These are phyloP conservation scores for Pseudorhombus dupliciocellatus DNA, from an alignment of 2,113 vertebrate genomes.

Conservation along the genomic window DNA sequence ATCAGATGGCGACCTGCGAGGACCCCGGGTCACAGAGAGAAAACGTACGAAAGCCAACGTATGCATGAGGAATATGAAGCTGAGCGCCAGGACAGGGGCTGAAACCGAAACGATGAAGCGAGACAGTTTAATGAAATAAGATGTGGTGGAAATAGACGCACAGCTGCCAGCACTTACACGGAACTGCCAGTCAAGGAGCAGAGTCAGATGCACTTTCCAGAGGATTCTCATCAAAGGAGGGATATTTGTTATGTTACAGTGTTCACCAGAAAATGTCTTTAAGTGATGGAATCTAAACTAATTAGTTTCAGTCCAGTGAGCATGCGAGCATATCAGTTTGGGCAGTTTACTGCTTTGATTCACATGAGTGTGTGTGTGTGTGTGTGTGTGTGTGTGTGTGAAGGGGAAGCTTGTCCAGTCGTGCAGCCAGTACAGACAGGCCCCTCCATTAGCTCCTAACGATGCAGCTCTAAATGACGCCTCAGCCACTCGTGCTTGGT, in stretches of 20 bases:
- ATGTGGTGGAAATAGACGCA: constrained; percentile 29
- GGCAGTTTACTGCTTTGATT: constrained; percentile 46
- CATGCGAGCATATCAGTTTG: constrained; percentile 41
- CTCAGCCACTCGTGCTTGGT: constrained; percentile 29
- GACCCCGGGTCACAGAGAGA: constrained; percentile 27
- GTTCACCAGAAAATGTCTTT: constrained; percentile 2
- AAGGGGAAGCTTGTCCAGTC: constrained; percentile 10
- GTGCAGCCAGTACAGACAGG: constrained; percentile 55
- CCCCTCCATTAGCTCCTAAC: constrained; percentile 58
- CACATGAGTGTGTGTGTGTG: constrained; percentile 36
- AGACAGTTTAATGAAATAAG: constrained; percentile 45
- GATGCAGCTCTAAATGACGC: constrained; percentile 56
- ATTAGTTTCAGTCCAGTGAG: constrained; percentile 5
- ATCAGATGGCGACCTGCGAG: constrained; percentile 59
- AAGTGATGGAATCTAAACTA: background rate
- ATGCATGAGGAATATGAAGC: background rate
- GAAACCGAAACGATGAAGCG: constrained; percentile 38
- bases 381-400: constrained; percentile 46
- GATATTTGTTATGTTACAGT: constrained; percentile 14
- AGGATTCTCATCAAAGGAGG: constrained; percentile 12
- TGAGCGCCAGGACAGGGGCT: constrained; percentile 9
- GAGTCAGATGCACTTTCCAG: constrained; percentile 36
- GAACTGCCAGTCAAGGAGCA: constrained; percentile 21
- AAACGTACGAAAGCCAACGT: constrained; percentile 8
- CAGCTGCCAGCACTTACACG: constrained; percentile 37